These are phyloP conservation scores for Sicus ferrugineus DNA, from an alignment of 2,888 invertebrate species.

Conservation along the genomic window DNA sequence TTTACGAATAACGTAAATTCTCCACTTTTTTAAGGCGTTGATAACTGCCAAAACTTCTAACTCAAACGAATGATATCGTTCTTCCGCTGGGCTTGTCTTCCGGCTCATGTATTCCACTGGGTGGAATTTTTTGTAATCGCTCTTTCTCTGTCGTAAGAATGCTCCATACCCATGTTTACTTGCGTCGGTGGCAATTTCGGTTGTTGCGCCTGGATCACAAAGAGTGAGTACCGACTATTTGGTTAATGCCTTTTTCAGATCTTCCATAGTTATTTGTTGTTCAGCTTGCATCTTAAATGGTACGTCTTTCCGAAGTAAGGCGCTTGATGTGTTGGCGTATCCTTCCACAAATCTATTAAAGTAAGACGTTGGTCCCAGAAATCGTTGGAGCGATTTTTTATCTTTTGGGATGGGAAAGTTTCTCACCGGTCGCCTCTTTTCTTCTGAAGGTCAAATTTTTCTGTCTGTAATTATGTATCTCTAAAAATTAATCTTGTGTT, in stretches of 20 bases:
- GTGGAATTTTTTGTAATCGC: slow-evolving; percentile 33
- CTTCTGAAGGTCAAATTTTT: slow-evolving; percentile 25
- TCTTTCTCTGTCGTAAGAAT: slow-evolving; percentile 36
- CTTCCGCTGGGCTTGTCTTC: slow-evolving; percentile 34
- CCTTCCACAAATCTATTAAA: slow-evolving; percentile 35
- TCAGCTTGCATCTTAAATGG: too few species aligned
- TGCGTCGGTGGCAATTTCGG: slow-evolving; percentile 43
- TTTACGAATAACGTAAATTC: slow-evolving; percentile 21
- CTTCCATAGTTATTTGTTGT: slow-evolving; percentile 30
- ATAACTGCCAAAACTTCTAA: slow-evolving; percentile 20
- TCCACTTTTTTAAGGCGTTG: slow-evolving; percentile 19
- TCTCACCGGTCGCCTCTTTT: slow-evolving; percentile 31
- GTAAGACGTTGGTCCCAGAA: slow-evolving; percentile 37
- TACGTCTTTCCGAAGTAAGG: slow-evolving; percentile 42
- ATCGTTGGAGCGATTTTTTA: too few species aligned
- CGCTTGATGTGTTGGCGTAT: slow-evolving; percentile 52
- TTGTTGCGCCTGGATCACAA: slow-evolving; percentile 34
- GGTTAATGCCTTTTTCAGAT: slow-evolving; percentile 34
- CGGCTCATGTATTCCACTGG: slow-evolving; percentile 39
- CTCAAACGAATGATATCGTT: slow-evolving; percentile 19
- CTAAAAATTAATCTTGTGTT: slow-evolving; percentile 8
- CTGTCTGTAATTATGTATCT: slow-evolving; percentile 22
- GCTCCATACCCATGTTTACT: too few species aligned
- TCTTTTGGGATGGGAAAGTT: slow-evolving; percentile 31
- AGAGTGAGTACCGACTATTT: slow-evolving; percentile 36